Evolutionary conservation across 2,113 vertebrate species (phyloP), one percentile per base, ranked within the genome.

Genomic region (Ginglymostoma cirratum): DNA sequence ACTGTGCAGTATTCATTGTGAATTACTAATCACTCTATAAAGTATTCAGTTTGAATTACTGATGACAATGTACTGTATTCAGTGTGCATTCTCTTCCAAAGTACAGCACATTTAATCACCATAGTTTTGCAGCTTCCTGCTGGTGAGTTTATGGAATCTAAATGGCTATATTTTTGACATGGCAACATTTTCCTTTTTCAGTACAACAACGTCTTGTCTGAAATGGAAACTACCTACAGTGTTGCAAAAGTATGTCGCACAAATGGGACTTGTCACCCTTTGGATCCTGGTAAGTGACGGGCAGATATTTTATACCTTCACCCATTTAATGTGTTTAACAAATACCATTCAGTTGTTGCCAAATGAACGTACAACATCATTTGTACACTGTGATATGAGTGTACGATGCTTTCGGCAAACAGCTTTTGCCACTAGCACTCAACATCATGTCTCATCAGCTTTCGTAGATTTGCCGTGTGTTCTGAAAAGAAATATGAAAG

Each of bases 161-260:
- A 90, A 90, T 34, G 2, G 61, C 34, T 89, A 3, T 55, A 12
- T 94, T 94, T 86, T 94, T 87, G 66, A 87, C 52, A 42, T 2
- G 52, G 0, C 1, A 24, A 2, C 90, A 97, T 96, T 38, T 97
- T 94, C 12, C 96, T 97, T 96, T 86, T 97, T 61, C 55, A 99
- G 99, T 99, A 98, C 96, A 99, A 99, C 97, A 97, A 97, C 83
- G 97, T 99, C 86, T 97, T 99, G 95, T 97, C 99, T 83, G 97
- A 98, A 27, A 99, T 99, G 99, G 99, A 99, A 97, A 99, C 98
- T 52, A 97, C 96, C 0, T 99, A 99, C 97, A 99, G 99, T 0
- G 96, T 98, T 94, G 99, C 99, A 96, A 97, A 98, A 95, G 98
- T 99, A 96, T 99, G 99, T 97, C 97, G 97, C 15, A 96, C 97